Conservation (phyloP, 2,888 invertebrate genomes). For the Molorchus minor region DNA sequence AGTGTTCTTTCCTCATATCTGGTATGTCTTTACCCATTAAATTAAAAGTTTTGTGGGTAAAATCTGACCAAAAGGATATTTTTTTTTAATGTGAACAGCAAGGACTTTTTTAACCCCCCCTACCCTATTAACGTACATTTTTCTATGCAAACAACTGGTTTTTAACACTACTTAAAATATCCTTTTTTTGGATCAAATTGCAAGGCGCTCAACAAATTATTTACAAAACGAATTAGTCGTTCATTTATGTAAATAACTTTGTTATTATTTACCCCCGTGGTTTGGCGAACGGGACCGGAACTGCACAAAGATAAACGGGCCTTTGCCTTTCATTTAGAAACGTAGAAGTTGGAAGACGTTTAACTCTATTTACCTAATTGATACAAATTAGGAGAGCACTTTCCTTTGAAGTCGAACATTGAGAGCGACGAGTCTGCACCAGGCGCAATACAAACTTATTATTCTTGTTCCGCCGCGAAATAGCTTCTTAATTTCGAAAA, state of each 20-base stretch:
- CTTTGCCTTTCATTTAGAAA: constrained; percentile 12
- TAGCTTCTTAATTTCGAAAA: constrained; percentile 61
- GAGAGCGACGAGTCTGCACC: constrained; percentile 46
- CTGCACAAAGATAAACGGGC: constrained; percentile 5
- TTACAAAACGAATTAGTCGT: background rate
- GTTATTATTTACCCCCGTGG: background rate
- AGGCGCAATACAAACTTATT: constrained; percentile 55
- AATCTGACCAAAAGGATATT: too few species aligned
- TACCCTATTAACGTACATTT: too few species aligned
- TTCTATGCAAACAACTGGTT: too few species aligned
- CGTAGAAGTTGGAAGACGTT: constrained; percentile 48
- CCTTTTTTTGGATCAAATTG: too few species aligned
- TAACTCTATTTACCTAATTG: constrained; percentile 60
- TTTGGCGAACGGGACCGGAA: background rate
- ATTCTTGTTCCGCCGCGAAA: constrained; percentile 58
- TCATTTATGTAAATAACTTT: background rate
- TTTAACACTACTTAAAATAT: too few species aligned
- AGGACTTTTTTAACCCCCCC: too few species aligned
- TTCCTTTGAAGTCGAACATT: constrained; percentile 57
- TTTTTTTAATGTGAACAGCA: too few species aligned
- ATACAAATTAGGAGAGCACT: constrained; percentile 58
- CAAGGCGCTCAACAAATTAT: too few species aligned
- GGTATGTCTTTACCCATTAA: too few species aligned
- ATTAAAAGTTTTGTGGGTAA: too few species aligned
- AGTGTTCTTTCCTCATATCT: too few species aligned